These are phyloP conservation scores for Drosophila parthenogenetica DNA, from an alignment of 2,888 invertebrate genomes.

Conservation along the genomic window DNA sequence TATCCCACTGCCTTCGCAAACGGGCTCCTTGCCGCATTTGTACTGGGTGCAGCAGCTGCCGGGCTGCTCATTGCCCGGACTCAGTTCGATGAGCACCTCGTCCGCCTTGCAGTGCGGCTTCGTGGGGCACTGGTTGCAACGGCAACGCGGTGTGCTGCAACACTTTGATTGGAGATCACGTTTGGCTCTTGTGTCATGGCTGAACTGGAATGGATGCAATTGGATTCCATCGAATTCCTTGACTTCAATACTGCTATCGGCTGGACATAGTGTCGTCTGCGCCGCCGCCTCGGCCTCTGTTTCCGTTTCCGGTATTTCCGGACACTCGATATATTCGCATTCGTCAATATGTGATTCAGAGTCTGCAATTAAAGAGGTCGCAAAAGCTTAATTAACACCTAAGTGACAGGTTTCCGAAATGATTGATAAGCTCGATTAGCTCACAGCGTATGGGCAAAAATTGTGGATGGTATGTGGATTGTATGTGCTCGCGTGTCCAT, in stretches of 20 bases:
- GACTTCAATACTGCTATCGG: constrained; percentile 26
- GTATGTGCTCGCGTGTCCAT: not conserved
- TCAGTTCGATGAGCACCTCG: constrained; percentile 66
- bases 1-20: constrained; percentile 59
- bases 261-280: constrained; percentile 24
- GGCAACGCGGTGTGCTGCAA: constrained; percentile 68
- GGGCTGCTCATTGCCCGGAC: constrained; percentile 66
- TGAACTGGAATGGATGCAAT: not conserved
- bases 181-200: constrained; percentile 12
- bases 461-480: constrained; percentile 1
- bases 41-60: constrained; percentile 86
- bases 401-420: constrained; percentile 21
- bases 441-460: not conserved
- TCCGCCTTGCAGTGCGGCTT: constrained; percentile 53
- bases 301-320: constrained; percentile 1
- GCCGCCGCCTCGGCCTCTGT: not conserved
- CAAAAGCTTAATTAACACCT: constrained; percentile 18
- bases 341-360: constrained; percentile 22
- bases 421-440: constrained; percentile 26
- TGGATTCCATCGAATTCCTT: not conserved
- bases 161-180: constrained; percentile 55
- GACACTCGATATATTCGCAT: constrained; percentile 28
- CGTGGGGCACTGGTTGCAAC: constrained; percentile 69
- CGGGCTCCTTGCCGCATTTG: constrained; percentile 80
- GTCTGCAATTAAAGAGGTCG: constrained; percentile 40